Evolutionary conservation across 2,888 invertebrate genomes (phyloP), one percentile per base, ranked within the genome.

Genomic region (Baronia brevicornis): DNA sequence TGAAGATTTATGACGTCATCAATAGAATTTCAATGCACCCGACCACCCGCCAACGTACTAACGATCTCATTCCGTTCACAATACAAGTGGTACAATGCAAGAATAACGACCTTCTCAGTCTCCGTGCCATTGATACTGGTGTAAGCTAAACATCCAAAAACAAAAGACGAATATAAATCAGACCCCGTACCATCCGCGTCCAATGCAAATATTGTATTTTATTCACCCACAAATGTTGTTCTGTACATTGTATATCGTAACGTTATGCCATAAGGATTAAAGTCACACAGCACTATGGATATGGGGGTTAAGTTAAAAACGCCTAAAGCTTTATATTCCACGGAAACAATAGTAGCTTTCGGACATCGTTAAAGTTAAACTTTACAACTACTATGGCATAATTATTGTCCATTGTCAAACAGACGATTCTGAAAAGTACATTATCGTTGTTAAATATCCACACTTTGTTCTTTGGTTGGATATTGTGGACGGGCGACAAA

Each of bases 161-260:
- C 82, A 80, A 84, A 77, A 78, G 79, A 72, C 51, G 66, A 56
- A 60, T 70, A 80, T 82, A 84, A 84, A 84, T 84, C 80, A 82
- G 72, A 51, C 55, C 51, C 59, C 43, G 51, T 59, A 61, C 63
- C 65, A 63, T 58, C 68, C 64, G 64, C 63, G 58, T 66, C 56
- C 44, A 45, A 65, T 64, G 56, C 61, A 59, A 65, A 59, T 51
- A 43, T 26, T 36, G 33, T 19, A 29, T 34, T 30, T 29, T 11
- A 30, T 20, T 36, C 13, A 31, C 31, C 41, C 38, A 44, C 33
- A 43, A 22, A 51, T 41, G 36, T 34, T 46, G 30, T 30, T 31
- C 41, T 32, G 15, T 43, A 35, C 1, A 18, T 23, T 30, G 41
- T 55, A 36, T 33, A 44, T 60, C 47, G 26, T 60, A 61, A 24